Base-by-base conservation (phyloP, 2,888 invertebrate species). In the Harpagoxenus sublaevis region DNA sequence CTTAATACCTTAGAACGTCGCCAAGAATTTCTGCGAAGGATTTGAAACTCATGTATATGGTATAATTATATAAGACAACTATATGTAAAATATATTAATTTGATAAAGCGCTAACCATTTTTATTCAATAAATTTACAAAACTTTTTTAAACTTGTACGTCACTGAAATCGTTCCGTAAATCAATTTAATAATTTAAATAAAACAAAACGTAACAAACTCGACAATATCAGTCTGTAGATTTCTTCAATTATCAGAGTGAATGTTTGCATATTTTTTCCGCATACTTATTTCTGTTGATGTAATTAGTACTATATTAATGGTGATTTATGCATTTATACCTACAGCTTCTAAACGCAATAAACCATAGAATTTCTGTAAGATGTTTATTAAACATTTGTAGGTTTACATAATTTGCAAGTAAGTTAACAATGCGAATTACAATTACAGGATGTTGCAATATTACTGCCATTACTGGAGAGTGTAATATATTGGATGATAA, bases 401-500 rank as follows among this genome's bases (percentile, higher is more conserved):
- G 82, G 84, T 86, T 77, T 85, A 83, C 85, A 90, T 86, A 66
- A 9, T 53, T 86, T 84, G 84, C 48, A 57, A 87, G 86, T 51
- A 75, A 82, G 66, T 84, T 90, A 84, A 78, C 66, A 74, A 85
- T 68, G 81, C 70, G 53, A 83, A 83, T 78, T 84, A 74, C 60
- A 88, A 84, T 84, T 85, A 75, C 86, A 91, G 82, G 51, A 75
- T 82, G 71, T 84, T 89, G 86, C 87, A 89, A 88, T 89, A 86
- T 87, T 89, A 88, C 81, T 91, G 90, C 87, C 87, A 87, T 89
- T 78, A 45, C 53, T 85, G 88, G n/a, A n/a, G n/a, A n/a, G n/a
- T n/a, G n/a, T n/a, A n/a, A n/a, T n/a, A n/a, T n/a, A n/a, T n/a
- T n/a, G n/a, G 82, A 79, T 53, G 42, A 83, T 74, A 48, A 88